Percentiles rank a stretch among this genome's conserved stretches.
These are phyloP conservation scores for Parauchenoglanis punctatus DNA, from an alignment of 2,797 vertebrate genomes.

Conservation along the genomic window DNA sequence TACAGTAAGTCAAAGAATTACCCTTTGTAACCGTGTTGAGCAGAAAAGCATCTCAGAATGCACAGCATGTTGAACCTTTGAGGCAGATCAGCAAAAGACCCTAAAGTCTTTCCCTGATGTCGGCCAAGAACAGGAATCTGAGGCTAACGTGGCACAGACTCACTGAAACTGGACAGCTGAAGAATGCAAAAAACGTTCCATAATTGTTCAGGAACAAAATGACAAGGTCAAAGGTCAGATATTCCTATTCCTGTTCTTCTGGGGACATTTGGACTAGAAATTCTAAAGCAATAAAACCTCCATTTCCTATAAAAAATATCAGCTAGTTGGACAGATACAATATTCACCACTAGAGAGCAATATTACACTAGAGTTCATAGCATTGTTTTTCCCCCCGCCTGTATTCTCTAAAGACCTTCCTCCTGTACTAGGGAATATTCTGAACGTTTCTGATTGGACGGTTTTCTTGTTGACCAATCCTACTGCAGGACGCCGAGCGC, in stretches of 20 bases:
- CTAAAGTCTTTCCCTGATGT: not conserved
- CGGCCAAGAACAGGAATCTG: not conserved
- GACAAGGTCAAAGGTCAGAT: not conserved
- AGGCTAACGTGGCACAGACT: not conserved
- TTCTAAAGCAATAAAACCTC: not conserved
- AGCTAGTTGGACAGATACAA: too few relatives aligned
- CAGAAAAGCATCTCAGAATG: not conserved
- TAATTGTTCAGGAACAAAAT: not conserved
- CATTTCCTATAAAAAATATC: not conserved
- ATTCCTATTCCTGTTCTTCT: not conserved
- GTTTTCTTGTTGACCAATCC: not conserved
- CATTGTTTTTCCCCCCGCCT: too few relatives aligned
- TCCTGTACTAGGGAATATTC: fast-evolving
- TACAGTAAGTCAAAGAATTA: not conserved
- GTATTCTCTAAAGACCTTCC: not conserved
- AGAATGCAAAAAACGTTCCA: not conserved
- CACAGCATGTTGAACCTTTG: not conserved
- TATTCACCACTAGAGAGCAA: not conserved
- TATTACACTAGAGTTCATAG: not conserved
- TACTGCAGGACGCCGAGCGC: not conserved
- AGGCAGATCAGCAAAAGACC: not conserved
- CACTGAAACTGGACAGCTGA: too few relatives aligned
- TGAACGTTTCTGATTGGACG: not conserved
- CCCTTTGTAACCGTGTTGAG: not conserved
- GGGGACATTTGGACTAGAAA: not conserved